Evolutionary conservation across 2,888 invertebrate species (phyloP).

Genomic region (Strigamia crassipes): DNA sequence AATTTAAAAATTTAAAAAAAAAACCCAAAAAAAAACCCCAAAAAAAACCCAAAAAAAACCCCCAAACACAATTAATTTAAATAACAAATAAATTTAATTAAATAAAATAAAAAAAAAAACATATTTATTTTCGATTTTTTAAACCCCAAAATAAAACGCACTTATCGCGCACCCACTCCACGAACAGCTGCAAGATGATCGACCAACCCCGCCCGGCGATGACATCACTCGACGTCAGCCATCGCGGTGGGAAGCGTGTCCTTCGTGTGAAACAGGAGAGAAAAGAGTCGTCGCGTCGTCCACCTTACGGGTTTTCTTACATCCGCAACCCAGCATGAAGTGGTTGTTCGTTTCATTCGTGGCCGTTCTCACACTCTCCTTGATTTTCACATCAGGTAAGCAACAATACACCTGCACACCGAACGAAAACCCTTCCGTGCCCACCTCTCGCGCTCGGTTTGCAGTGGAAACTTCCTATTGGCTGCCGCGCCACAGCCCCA

Average conservation of each 20-base stretch:
- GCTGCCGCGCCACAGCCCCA: background rate
- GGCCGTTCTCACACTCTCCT: background rate
- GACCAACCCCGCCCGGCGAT: background rate
- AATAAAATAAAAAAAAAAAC: too few relatives aligned
- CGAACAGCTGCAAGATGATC: background rate
- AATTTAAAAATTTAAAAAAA: too few relatives aligned
- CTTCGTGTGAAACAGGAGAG: background rate
- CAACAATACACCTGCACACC: background rate
- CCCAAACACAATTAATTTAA: too few relatives aligned
- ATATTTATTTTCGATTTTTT: too few relatives aligned
- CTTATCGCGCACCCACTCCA: background rate
- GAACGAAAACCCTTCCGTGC: background rate
- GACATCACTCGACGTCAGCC: background rate
- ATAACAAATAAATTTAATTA: too few relatives aligned
- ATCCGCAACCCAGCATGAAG: background rate
- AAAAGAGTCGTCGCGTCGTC: background rate
- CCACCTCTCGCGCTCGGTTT: background rate
- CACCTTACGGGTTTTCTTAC: background rate
- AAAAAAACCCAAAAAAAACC: too few relatives aligned
- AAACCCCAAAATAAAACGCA: background rate
- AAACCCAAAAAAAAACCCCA: too few relatives aligned
- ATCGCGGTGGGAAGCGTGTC: background rate
- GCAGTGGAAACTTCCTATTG: slow-evolving; percentile 34
- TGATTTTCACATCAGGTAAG: slow-evolving; percentile 23
- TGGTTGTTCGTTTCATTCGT: slow-evolving; percentile 13